These are phyloP conservation scores for Tamandua tetradactyla DNA, from an alignment of 2,797 vertebrate species.

Conservation along the genomic window DNA sequence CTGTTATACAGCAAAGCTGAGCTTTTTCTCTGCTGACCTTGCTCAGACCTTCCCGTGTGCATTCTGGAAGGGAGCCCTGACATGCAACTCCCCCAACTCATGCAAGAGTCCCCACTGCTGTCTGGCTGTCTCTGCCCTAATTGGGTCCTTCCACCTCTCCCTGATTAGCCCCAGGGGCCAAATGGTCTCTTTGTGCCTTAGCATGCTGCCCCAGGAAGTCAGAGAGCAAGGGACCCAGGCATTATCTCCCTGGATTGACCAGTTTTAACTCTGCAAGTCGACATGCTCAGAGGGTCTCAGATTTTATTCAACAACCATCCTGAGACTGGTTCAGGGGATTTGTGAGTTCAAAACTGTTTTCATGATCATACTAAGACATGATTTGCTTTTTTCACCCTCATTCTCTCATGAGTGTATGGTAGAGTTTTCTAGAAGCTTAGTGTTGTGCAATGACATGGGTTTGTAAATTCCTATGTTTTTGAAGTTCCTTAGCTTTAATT, in stretches of 20 bases:
- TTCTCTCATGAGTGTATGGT: rapidly evolving
- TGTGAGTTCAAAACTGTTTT: neutral
- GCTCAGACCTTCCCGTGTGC: neutral
- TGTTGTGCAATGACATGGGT: neutral
- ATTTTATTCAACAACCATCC: neutral
- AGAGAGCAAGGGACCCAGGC: neutral
- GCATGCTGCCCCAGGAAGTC: neutral
- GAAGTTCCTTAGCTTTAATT: neutral
- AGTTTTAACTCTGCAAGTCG: neutral
- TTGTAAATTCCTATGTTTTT: neutral
- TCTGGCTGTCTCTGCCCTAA: neutral
- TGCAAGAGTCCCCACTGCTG: too few species aligned
- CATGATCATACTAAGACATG: rapidly evolving
- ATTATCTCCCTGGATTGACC: too few species aligned
- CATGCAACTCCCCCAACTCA: neutral
- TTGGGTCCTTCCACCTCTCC: neutral
- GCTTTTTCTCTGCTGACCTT: neutral
- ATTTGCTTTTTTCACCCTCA: too few species aligned
- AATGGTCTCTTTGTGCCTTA: neutral
- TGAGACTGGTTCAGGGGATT: too few species aligned
- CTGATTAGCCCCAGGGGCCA: neutral
- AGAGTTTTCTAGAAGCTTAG: neutral
- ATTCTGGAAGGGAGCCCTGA: neutral
- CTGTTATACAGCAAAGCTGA: neutral
- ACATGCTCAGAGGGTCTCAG: neutral